These are phyloP conservation scores for Frieseomelitta varia DNA, from an alignment of 1,140 invertebrate species.

Conservation along the genomic window DNA sequence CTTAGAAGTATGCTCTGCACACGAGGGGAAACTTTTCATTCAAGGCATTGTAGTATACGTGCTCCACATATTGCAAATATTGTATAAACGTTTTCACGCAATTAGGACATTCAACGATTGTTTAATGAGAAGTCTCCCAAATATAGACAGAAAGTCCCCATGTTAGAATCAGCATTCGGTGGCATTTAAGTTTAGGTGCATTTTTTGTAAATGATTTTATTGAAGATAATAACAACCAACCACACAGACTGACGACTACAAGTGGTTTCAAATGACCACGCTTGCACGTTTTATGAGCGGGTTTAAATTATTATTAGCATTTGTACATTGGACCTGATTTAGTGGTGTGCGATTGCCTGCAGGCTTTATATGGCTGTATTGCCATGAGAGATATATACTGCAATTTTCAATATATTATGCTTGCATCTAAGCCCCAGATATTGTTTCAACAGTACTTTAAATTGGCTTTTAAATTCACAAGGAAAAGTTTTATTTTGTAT, in stretches of 20 bases:
- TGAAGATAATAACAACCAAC: constrained; percentile 45
- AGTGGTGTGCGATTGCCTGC: constrained; percentile 77
- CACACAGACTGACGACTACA: constrained; percentile 57
- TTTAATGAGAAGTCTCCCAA: constrained; percentile 59
- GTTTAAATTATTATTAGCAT: constrained; percentile 63
- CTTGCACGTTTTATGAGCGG: constrained; percentile 68
- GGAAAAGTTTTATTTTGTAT: constrained; percentile 58
- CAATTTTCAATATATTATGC: constrained; percentile 60
- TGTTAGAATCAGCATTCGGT: constrained; percentile 59
- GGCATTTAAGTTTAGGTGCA: constrained; percentile 60
- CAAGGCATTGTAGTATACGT: constrained; percentile 11
- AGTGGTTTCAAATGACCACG: constrained; percentile 52
- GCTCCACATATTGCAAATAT: neutral
- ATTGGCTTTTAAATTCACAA: constrained; percentile 60
- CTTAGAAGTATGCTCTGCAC: constrained; percentile 61
- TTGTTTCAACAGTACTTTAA: constrained; percentile 62
- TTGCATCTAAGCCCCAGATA: constrained; percentile 66
- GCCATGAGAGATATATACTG: constrained; percentile 52
- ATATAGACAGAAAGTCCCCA: constrained; percentile 52
- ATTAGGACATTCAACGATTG: neutral
- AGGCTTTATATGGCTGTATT: constrained; percentile 64
- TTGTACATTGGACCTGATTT: constrained; percentile 68
- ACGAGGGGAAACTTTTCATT: constrained; percentile 63
- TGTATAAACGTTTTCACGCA: constrained; percentile 22
- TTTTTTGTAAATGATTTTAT: constrained; percentile 59